Percentiles rank a stretch among this genome's conserved stretches.
These are phyloP conservation scores for Vandiemenella viatica DNA, from an alignment of 2,888 invertebrate genomes.

Conservation along the genomic window DNA sequence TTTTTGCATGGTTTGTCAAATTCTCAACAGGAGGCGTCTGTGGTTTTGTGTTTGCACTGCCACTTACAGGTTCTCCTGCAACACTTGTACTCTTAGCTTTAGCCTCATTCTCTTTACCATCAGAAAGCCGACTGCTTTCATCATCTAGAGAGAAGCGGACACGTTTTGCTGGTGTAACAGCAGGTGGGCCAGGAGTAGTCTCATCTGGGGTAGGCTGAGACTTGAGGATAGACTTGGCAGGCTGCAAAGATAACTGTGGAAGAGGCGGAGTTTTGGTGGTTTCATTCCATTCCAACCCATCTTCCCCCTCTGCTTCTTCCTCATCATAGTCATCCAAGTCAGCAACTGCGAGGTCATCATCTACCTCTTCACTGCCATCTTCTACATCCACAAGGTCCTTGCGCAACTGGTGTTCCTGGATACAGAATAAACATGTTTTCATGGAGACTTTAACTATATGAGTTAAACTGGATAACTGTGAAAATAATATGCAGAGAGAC, in stretches of 20 bases:
- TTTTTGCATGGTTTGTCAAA: constrained; percentile 58
- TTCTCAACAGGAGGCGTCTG: not conserved
- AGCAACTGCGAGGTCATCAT: constrained; percentile 24
- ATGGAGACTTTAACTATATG: too few relatives aligned
- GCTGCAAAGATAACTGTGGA: not conserved
- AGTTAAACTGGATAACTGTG: not conserved
- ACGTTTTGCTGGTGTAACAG: constrained; percentile 25
- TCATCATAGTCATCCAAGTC: constrained; percentile 28
- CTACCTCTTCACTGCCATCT: constrained; percentile 24
- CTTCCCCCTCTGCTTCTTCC: constrained; percentile 23
- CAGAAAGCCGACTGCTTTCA: constrained; percentile 21
- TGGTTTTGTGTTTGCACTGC: not conserved
- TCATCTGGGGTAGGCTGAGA: constrained; percentile 9
- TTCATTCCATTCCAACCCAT: constrained; percentile 25
- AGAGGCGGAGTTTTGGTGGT: constrained; percentile 8
- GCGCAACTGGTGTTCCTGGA: constrained; percentile 14
- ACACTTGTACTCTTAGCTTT: too few relatives aligned
- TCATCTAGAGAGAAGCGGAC: constrained; percentile 36
- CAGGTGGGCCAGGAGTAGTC: not conserved
- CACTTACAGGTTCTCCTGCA: not conserved
- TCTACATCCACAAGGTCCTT: constrained; percentile 16
- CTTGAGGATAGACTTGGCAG: constrained; percentile 14
- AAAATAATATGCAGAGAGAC: not conserved
- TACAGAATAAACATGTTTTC: too few relatives aligned
- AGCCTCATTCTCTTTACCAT: constrained; percentile 41